phyloP scores from a whole-genome alignment of 2,797 vertebrate genomes.

The Sebastes kiyomatsui region DNA sequence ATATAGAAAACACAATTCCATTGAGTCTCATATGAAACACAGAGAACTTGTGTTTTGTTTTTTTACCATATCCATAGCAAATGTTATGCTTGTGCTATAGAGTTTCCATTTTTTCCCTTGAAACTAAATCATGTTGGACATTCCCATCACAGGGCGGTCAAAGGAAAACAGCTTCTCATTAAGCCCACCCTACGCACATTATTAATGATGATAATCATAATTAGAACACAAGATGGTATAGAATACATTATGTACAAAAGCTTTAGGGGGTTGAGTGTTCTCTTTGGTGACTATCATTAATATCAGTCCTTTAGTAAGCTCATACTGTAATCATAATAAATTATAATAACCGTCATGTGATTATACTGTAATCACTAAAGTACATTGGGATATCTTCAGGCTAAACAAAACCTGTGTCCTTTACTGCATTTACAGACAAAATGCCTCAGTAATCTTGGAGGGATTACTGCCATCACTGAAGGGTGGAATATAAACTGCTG shows the following conservation, averaged over 20 bases:
- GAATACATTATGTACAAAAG: slow-evolving; percentile 12
- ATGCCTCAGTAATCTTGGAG: slow-evolving; percentile 19
- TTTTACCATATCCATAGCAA: not conserved
- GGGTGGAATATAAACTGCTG: slow-evolving; percentile 36
- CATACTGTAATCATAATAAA: slow-evolving; percentile 2
- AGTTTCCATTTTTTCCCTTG: not conserved
- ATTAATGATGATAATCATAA: slow-evolving; percentile 37
- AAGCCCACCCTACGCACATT: not conserved
- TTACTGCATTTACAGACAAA: not conserved
- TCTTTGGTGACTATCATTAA: slow-evolving; percentile 36
- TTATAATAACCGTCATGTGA: slow-evolving; percentile 24
- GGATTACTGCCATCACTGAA: slow-evolving; percentile 51
- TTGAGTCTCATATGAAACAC: not conserved
- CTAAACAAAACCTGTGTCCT: not conserved
- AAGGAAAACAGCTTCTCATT: slow-evolving; percentile 14
- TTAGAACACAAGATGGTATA: slow-evolving; percentile 21
- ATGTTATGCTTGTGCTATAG: not conserved
- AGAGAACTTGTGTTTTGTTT: not conserved
- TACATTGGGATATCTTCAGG: slow-evolving; percentile 8
- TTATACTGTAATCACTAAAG: slow-evolving; percentile 16
- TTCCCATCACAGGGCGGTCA: not conserved
- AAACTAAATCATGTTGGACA: not conserved
- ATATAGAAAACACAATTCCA: not conserved
- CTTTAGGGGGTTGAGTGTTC: slow-evolving; percentile 21
- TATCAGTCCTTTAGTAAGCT: slow-evolving; percentile 2